Conservation (phyloP, 2,888 invertebrate genomes). For the Lepidochrysops patricia region DNA sequence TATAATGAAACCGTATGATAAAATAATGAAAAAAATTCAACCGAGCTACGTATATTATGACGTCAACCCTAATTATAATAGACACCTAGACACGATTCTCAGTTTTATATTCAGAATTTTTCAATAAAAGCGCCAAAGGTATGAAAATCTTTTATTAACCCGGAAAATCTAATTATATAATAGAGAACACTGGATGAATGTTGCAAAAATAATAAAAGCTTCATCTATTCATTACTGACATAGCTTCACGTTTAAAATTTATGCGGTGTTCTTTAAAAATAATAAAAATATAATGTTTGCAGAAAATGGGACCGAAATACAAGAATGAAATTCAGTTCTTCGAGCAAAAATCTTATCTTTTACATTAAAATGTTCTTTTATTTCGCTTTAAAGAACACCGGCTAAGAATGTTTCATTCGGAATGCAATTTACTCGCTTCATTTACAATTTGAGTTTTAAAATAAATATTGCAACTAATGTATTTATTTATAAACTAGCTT, state of each 20-base stretch:
- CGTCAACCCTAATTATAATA: neutral
- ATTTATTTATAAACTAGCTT: no score
- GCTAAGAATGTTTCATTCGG: neutral
- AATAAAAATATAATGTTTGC: neutral
- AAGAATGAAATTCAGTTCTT: neutral
- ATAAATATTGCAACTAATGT: no score
- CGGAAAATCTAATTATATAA: neutral
- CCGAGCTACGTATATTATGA: no score
- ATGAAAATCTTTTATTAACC: neutral
- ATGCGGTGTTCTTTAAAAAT: neutral
- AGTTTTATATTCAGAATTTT: neutral
- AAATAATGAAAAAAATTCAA: no score
- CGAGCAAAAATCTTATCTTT: neutral
- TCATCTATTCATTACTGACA: neutral
- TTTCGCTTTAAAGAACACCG: neutral
- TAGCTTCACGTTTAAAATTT: neutral
- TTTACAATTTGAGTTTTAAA: neutral
- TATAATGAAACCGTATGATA: no score
- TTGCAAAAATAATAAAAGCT: neutral
- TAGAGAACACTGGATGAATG: neutral
- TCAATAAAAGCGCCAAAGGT: neutral
- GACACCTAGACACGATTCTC: neutral
- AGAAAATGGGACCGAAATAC: neutral
- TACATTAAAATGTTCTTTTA: constrained; percentile 1
- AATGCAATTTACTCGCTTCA: neutral